Evolutionary conservation across 2,888 invertebrate species (phyloP), one percentile per base, ranked within the genome.

Genomic region (Antitype chi): DNA sequence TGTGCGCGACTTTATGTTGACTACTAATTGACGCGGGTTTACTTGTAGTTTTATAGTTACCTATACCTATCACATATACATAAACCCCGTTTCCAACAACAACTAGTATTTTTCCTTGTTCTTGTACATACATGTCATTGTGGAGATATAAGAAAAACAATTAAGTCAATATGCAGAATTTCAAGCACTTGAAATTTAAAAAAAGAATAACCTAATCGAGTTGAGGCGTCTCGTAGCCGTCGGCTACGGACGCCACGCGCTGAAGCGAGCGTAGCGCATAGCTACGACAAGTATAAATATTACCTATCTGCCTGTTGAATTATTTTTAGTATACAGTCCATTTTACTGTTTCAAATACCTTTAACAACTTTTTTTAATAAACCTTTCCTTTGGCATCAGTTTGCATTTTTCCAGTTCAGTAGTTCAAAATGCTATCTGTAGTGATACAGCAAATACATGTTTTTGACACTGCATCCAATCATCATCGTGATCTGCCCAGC

Each of bases 221-320:
- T 55, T 8, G 23, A 9, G 8, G 15, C 20, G 1, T 28, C 25
- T 32, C 82, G 69, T 71, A 64, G 72, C 76, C 28, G 60, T 23
- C 62, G 60, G 72, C 84, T 76, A 69, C 68, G 32, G 17, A 17
- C 11, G n/a, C n/a, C 13, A 32, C 62, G 23, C 77, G 53, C 32
- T 76, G 76, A 76, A 79, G 75, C 82, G n/a, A 13, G 13, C 62
- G 84, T 76, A 84, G 80, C 72, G 52, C 23, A 17, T 23, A 0
- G 55, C 60, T 82, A 70, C 59, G 62, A 38, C 15, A 28, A 2
- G 2, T n/a, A 32, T 9, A 3, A 25, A 49, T 32, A 23, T 49
- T 25, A 23, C 28, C 43, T 11, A 53, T 28, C 32, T 55, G 47
- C 9, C 47, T 47, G 55, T 25, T 49, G 52, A 47, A 11, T n/a